Percentiles rank a stretch among this genome's conserved stretches.
These are phyloP conservation scores for Eurytoma adleriae DNA, from an alignment of 2,888 invertebrate species.

Conservation along the genomic window DNA sequence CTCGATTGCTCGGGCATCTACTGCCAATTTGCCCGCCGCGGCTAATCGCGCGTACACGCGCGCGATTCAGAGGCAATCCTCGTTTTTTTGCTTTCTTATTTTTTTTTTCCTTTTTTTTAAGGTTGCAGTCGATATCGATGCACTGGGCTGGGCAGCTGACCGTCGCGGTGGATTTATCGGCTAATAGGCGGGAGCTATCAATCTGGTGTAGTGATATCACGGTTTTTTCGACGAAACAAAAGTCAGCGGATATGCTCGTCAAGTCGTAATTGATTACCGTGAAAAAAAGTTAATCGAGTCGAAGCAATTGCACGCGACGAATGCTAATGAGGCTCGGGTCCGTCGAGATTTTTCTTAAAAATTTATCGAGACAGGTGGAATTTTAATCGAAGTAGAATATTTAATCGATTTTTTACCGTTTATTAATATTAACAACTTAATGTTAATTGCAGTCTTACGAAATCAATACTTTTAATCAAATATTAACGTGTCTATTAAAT, in stretches of 20 bases:
- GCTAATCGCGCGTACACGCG: neutral
- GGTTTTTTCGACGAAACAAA: neutral
- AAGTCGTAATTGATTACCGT: neutral
- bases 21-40: neutral
- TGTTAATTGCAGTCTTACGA: too few species aligned
- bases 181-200: neutral
- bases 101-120: too few species aligned
- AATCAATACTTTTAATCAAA: too few species aligned
- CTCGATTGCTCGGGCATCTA: conserved; percentile 9
- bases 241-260: neutral
- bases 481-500: too few species aligned
- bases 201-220: neutral
- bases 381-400: too few species aligned
- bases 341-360: too few species aligned
- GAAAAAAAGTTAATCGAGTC: neutral
- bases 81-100: neutral
- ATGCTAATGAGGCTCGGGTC: too few species aligned
- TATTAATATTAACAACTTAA: too few species aligned
- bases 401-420: too few species aligned
- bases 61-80: neutral
- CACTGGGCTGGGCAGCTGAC: neutral
- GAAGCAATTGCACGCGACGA: neutral
- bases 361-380: too few species aligned
- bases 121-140: neutral
- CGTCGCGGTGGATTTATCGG: neutral